A percentile compares a stretch with the other conserved stretches of the same genome.
These are phyloP conservation scores for Drosophila chauvacae DNA, from an alignment of 1,140 invertebrate species.

Conservation along the genomic window DNA sequence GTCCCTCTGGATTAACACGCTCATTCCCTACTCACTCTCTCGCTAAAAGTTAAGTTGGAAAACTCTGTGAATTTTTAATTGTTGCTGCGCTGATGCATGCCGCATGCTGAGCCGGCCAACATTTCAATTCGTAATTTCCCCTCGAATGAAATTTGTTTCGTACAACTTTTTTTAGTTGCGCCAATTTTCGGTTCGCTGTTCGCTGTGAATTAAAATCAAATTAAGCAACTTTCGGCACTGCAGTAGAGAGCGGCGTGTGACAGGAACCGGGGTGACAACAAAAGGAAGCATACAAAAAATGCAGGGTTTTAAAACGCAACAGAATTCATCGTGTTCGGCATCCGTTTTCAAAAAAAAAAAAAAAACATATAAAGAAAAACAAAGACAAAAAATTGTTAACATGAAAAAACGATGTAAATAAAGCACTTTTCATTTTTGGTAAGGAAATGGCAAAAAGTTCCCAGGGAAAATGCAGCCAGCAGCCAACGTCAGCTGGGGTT, in stretches of 20 bases:
- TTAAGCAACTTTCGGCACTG: slow-evolving; percentile 65
- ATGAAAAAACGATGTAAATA: slow-evolving; percentile 26
- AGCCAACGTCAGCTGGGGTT: slow-evolving; percentile 5
- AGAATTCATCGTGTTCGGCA: slow-evolving; percentile 41
- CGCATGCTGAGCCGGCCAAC: slow-evolving; percentile 35
- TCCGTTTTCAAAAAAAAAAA: slow-evolving; percentile 5
- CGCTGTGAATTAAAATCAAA: slow-evolving; percentile 67
- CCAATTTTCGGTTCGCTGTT: slow-evolving; percentile 30
- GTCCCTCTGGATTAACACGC: slow-evolving; percentile 2
- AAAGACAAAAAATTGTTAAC: slow-evolving; percentile 7
- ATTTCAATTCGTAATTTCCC: slow-evolving; percentile 45
- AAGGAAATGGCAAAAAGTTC: slow-evolving; percentile 21
- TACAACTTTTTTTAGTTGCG: slow-evolving; percentile 32
- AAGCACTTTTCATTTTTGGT: slow-evolving; percentile 25
- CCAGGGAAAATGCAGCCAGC: slow-evolving; percentile 30
- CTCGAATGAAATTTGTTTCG: slow-evolving; percentile 16
- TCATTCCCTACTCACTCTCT: not conserved
- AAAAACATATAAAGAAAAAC: not conserved
- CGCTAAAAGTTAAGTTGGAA: slow-evolving; percentile 16
- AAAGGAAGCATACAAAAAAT: slow-evolving; percentile 29
- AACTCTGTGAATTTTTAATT: slow-evolving; percentile 51
- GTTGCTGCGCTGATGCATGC: slow-evolving; percentile 15
- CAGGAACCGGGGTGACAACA: slow-evolving; percentile 12
- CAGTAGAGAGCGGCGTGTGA: slow-evolving; percentile 9
- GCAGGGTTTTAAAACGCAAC: slow-evolving; percentile 18